Percentiles rank a stretch among this genome's conserved stretches.
phyloP scores from a whole-genome alignment of 2,888 invertebrate genomes.

The Rapana venosa region DNA sequence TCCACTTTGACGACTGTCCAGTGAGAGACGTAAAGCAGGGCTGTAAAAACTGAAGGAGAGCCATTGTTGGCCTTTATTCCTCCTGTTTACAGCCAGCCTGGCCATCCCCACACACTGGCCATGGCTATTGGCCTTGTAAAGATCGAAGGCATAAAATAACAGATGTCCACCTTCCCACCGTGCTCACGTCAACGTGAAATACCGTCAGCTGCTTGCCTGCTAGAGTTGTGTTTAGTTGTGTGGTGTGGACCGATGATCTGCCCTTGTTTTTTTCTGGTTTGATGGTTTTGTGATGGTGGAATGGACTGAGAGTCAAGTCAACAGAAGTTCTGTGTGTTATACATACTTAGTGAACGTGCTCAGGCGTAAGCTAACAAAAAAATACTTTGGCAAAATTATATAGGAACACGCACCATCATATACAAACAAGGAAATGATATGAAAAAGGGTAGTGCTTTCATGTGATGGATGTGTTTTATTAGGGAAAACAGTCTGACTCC shows the following conservation, averaged over 20 bases:
- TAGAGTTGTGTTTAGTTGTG: background rate
- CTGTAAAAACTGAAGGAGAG: slow-evolving; percentile 7
- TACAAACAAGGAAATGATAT: too few species aligned
- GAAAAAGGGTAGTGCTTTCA: too few species aligned
- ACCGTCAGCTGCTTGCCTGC: background rate
- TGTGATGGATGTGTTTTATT: too few species aligned
- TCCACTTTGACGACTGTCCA: slow-evolving; percentile 17
- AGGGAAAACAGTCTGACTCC: too few species aligned
- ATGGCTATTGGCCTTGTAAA: slow-evolving; percentile 26
- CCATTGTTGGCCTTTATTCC: slow-evolving; percentile 22
- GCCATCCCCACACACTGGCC: slow-evolving; percentile 1
- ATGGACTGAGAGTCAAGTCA: too few species aligned
- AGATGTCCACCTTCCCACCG: background rate
- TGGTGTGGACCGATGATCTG: background rate
- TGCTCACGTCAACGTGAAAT: slow-evolving; percentile 25
- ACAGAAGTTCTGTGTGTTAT: too few species aligned
- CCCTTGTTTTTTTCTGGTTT: too few species aligned
- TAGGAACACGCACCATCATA: too few species aligned
- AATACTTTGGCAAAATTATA: too few species aligned
- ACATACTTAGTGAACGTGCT: too few species aligned
- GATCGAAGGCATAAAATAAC: slow-evolving; percentile 16
- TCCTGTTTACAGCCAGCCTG: background rate
- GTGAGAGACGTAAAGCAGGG: slow-evolving; percentile 3
- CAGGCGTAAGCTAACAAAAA: too few species aligned
- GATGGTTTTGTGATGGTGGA: too few species aligned